A percentile compares a stretch with the other conserved stretches of the same genome.
Evolutionary conservation across 2,888 invertebrate species (phyloP).

Genomic region (Calameuta idolon): DNA sequence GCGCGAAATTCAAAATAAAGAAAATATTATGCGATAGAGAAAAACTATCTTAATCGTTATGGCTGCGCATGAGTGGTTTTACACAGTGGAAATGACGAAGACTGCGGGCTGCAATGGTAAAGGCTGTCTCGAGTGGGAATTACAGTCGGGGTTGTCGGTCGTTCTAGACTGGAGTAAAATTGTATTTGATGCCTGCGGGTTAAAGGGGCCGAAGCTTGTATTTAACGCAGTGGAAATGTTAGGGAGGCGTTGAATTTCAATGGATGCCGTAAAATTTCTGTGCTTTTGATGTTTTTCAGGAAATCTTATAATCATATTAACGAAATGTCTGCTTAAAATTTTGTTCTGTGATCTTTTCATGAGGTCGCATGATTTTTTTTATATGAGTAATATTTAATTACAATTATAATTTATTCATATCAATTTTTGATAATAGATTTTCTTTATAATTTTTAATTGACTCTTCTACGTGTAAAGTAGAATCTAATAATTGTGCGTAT

Average conservation of each 20-base stretch:
- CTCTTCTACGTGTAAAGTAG: neutral
- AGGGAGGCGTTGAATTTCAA: neutral
- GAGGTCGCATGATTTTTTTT: too few relatives aligned
- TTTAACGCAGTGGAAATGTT: neutral
- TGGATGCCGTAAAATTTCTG: neutral
- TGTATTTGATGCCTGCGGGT: neutral
- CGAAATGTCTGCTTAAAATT: neutral
- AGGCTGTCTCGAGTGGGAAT: slow-evolving; percentile 39
- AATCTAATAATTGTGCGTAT: neutral
- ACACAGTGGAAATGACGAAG: neutral
- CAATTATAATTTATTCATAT: neutral
- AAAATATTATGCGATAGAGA: neutral
- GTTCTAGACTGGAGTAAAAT: neutral
- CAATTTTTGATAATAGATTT: neutral
- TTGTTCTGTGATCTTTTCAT: neutral
- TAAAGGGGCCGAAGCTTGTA: neutral
- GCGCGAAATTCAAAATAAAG: neutral
- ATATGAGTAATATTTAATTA: neutral
- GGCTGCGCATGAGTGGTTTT: neutral
- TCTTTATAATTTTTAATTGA: neutral
- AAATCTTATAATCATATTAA: neutral
- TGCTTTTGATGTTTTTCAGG: neutral
- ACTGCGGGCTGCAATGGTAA: slow-evolving; percentile 8
- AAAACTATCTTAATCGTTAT: neutral
- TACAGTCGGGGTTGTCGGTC: slow-evolving; percentile 13